Evolutionary conservation across 2,113 vertebrate species (phyloP).

Genomic region (Danionella cerebrum): DNA sequence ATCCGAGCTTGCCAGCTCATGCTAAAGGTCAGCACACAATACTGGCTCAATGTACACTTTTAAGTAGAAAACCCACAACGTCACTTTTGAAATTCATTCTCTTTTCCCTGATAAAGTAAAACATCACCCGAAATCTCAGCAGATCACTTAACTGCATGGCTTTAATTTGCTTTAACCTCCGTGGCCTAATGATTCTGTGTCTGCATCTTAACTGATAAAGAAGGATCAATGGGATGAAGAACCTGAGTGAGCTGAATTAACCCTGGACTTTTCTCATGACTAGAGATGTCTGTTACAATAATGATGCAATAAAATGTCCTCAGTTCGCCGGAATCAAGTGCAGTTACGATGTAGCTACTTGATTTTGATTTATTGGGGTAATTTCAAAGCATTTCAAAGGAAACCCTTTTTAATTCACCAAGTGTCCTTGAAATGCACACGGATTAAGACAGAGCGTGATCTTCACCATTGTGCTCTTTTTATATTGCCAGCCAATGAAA

Average conservation of each 20-base stretch:
- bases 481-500: not conserved
- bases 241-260: not conserved
- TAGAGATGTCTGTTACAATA: not conserved
- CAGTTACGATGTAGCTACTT: not conserved
- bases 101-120: not conserved
- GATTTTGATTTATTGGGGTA: not conserved
- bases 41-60: not conserved
- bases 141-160: not conserved
- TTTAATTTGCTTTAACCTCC: not conserved
- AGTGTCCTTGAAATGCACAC: not conserved
- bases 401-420: not conserved
- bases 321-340: not conserved
- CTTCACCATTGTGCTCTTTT: not conserved
- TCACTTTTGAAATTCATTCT: not conserved
- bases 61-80: not conserved
- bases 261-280: not conserved
- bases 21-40: not conserved
- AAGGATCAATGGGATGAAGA: not conserved
- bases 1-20: not conserved
- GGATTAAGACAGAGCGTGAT: not conserved
- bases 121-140: not conserved
- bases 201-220: constrained; percentile 18
- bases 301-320: not conserved
- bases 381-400: no score
- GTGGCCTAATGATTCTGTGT: constrained; percentile 5